A percentile compares a stretch with the other conserved stretches of the same genome.
phyloP scores from a whole-genome alignment of 2,113 vertebrate genomes.

The Gallinago media region DNA sequence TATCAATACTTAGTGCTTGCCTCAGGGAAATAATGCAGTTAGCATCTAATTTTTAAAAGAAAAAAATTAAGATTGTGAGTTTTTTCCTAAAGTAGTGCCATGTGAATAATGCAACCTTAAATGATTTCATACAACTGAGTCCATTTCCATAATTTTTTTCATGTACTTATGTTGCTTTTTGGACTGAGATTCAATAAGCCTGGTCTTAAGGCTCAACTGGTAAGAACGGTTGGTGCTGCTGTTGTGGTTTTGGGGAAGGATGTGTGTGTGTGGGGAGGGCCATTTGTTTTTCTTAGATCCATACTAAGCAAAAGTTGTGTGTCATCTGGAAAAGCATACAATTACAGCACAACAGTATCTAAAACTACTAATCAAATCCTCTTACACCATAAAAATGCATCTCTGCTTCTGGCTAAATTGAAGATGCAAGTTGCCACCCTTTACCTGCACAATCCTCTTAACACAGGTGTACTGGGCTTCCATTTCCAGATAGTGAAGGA shows the following conservation, averaged over 20 bases:
- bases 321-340: background rate
- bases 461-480: background rate
- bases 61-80: background rate
- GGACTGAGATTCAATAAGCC: background rate
- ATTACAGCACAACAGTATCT: background rate
- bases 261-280: accelerated
- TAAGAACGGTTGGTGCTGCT: background rate
- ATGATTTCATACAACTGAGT: background rate
- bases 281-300: background rate
- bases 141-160: background rate
- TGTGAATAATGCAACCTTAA: background rate
- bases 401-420: background rate
- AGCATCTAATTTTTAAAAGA: background rate
- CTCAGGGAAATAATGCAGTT: background rate
- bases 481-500: background rate
- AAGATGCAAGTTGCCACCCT: background rate
- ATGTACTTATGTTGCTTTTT: background rate
- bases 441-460: background rate
- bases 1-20: background rate
- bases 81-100: background rate
- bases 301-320: background rate
- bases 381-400: background rate
- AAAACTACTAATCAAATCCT: background rate
- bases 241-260: accelerated
- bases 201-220: background rate